Base-by-base conservation (phyloP, 2,888 invertebrate species). In the Elaeidobius kamerunicus region DNA sequence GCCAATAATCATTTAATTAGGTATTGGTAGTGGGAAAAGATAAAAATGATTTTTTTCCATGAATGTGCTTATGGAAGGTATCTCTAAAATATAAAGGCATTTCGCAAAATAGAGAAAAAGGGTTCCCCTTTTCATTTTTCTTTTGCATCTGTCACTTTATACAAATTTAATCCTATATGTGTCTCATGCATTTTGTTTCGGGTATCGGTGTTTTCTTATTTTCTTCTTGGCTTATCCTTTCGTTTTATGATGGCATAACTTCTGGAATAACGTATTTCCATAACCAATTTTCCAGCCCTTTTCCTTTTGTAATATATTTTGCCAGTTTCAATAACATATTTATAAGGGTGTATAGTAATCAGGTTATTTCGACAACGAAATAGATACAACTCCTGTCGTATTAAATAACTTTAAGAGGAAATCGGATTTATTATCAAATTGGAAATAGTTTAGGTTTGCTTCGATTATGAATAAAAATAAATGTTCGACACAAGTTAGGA, bases 281-380 rank as follows among this genome's bases (percentile, higher is more conserved):
- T 57, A 57, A 57, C 52, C 57, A 57, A 55, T 57, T 57, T 57
- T 57, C 48, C 55, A 48, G 49, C 35, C 54, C 52, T 52, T 57
- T 57, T 57, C 54, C 52, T 48, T 57, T 57, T 52, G 52, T 52
- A 55, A 54, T 57, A 55, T 55, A 57, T 57, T 57, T 55, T 36
- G 48, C 36, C 57, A 54, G 52, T 56, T 57, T 54, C 57, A 57
- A 57, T 57, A 57, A 51, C 54, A 51, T 57, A 57, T 57, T 57
- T 57, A 57, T 54, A 51, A 57, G 53, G 51, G 48, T 41, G 53
- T 55, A 50, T 55, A 50, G 55, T 55, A 55, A 55, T 55, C 55
- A 45, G 50, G 41, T 41, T 39, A 41, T 51, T 45, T 50, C 41
- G 34, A 20, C 40, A 48, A 48, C 43, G 32, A 43, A 43, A 43